Evolutionary conservation across 2,797 vertebrate species (phyloP), one percentile per base, ranked within the genome.

Genomic region (Sebastes oblongus): DNA sequence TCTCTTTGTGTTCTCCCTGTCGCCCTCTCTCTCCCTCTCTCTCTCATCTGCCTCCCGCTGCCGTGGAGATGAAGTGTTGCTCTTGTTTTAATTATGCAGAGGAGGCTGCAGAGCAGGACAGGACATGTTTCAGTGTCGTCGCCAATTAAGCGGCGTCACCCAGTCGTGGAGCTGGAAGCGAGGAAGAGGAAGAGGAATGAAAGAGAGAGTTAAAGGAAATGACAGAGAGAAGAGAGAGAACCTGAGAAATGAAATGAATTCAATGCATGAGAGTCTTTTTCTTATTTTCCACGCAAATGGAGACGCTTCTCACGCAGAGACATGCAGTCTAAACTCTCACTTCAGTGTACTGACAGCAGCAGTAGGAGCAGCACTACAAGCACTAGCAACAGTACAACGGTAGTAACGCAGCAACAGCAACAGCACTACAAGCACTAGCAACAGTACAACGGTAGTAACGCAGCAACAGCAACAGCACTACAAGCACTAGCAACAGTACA

Each of bases 71-170:
- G 90, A 93, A 92, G 85, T 84, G 83, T 90, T 89, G 83, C 87
- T 90, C 92, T 87, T 84, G 89, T 93, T 88, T 90, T 92, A 93
- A 93, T 94, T 92, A 95, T 89, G 86, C 85, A 86, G 85, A 82
- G 84, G 87, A 91, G 91, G 84, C 84, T 89, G 78, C 84, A 87
- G 91, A 92, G 91, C 92, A 93, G 88, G 94, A 94, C 86, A 90
- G 82, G 91, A 91, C 92, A 92, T 80, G 92, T 94, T 94, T 93
- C 92, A 88, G 92, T 89, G 91, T 93, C 89, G 84, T 89, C 85
- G 86, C 92, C 93, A 94, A 95, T 95, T 93, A 95, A 92, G 86
- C 85, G 39, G 84, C 92, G 69, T 92, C 93, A 93, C 87, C 89
- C 79, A 82, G 86, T 85, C 68, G 62, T 82, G 81, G 87, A 82